Base-by-base conservation (phyloP, 2,797 vertebrate genomes). In the Chelon auratus region DNA sequence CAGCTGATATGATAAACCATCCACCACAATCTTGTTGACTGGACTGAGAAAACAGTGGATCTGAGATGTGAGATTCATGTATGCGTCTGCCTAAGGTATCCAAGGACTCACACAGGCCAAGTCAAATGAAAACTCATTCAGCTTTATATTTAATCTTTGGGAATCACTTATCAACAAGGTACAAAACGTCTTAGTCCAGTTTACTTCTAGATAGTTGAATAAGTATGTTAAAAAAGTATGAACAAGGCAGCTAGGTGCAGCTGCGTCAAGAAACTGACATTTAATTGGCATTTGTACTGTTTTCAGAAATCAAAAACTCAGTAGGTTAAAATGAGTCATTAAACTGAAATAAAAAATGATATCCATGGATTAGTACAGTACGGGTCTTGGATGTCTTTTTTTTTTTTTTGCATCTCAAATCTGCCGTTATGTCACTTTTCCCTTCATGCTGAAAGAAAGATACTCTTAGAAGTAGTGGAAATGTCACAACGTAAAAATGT, bases 381-480 rank as follows among this genome's bases (percentile, higher is more conserved):
- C 12, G 24, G 18, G 45, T 17, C 47, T 56, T n/a, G 43, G 24
- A 20, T 51, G 26, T 56, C 4, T 42, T n/a, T 69, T 60, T 50
- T 24, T n/a, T 69, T 60, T 50, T 24, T 48, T 45, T 42, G 24
- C 58, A 68, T 15, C 15, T 45, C 43, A n/a, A n/a, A 45, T 18
- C 24, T 59, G 11, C 24, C 15, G 43, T 48, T 33, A 5, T 55
- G 26, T 39, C 20, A 17, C 14, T 6, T 63, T 36, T 59, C 18
- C 10, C 1, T 24, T 7, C 13, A 13, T 42, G 8, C 26, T 61
- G 61, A 72, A 48, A 14, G 17, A 52, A 52, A 55, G 57, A 62
- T 5, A 24, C 0, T 3, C 45, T 48, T 2, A 18, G n/a, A 48
- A 48, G 15, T 1, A 18, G 45, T 18, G 18, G 10, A 10, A 9